Base-by-base conservation (phyloP, 2,888 invertebrate genomes). In the Theretra japonica region DNA sequence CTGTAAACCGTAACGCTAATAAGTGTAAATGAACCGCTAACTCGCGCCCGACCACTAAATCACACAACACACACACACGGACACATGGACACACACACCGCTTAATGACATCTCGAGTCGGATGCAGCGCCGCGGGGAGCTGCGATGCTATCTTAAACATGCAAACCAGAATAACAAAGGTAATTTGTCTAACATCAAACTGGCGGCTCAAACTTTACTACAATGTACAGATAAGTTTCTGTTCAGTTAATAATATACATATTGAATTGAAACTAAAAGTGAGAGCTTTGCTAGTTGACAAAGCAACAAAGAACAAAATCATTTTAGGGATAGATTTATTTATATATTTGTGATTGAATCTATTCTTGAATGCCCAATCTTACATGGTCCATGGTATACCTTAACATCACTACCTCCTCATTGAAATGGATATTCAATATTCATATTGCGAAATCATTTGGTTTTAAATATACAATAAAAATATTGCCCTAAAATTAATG, bases 1-100 rank as follows among this genome's bases (percentile, higher is more conserved):
- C 59, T 60, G 60, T 62, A 72, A 56, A 68, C 71, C 23, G 71
- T 57, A 57, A 68, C 68, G 71, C 60, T 72, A 72, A 72, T 72
- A 69, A 68, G 72, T 72, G 72, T 72, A 68, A 72, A 72, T 72
- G 68, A 72, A 59, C 69, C 69, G 30, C 50, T 48, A 69, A 41
- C 69, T 41, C 53, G 68, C 33, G 41, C 17, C 59, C 58, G 58
- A 58, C 69, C 58, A 57, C 57, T 70, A 56, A 70, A 70, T 70
- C 57, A 70, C 65, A 65, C 65, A 65, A 65, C 48, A 48, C 62
- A 28, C n/a, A 65, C 48, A 65, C 62, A 62, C 62, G 17, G 15
- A 48, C 21, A 33, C 33, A 62, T n/a, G 11, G 4, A 7, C 53
- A 53, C 53, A n/a, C 53, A 53, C 53, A n/a, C 53, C n/a, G 53